phyloP scores from a whole-genome alignment of 1,140 invertebrate genomes.

The Penaeus vannamei region DNA sequence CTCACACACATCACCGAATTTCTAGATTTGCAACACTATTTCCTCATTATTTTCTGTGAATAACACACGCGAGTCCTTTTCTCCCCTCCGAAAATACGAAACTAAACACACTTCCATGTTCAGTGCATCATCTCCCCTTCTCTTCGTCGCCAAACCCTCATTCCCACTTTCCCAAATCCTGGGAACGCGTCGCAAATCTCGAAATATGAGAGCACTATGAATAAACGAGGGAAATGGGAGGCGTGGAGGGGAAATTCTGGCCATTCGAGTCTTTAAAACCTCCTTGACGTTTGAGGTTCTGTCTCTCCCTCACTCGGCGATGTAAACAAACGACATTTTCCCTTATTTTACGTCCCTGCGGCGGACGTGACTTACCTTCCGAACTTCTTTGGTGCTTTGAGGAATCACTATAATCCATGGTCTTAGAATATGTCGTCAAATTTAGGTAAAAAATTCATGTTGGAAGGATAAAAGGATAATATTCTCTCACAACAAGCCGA shows the following conservation, averaged over 20 bases:
- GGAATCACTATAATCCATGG: conserved; percentile 25
- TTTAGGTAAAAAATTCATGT: conserved; percentile 10
- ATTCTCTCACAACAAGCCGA: conserved; percentile 38
- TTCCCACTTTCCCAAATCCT: too few species aligned
- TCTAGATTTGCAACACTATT: too few species aligned
- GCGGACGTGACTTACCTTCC: conserved; percentile 8
- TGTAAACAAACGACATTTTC: conserved; percentile 38
- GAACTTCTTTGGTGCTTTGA: conserved; percentile 18
- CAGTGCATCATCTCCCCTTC: too few species aligned
- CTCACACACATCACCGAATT: too few species aligned
- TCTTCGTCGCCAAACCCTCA: too few species aligned
- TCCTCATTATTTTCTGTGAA: too few species aligned
- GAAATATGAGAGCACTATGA: too few species aligned
- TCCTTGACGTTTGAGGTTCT: neutral
- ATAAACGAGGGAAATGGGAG: neutral
- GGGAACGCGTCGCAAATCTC: too few species aligned
- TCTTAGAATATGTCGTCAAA: conserved; percentile 1
- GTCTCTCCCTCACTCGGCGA: neutral
- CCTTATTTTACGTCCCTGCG: neutral
- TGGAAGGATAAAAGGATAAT: conserved; percentile 5
- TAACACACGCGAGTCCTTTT: too few species aligned
- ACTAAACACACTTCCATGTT: too few species aligned
- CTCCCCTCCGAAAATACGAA: too few species aligned
- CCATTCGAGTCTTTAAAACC: conserved; percentile 14
- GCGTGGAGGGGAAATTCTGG: neutral